Evolutionary conservation across 92 coral and sea anemone genomes (phyloP), one percentile per base, ranked within the genome.

Genomic region (Ricordea florida): DNA sequence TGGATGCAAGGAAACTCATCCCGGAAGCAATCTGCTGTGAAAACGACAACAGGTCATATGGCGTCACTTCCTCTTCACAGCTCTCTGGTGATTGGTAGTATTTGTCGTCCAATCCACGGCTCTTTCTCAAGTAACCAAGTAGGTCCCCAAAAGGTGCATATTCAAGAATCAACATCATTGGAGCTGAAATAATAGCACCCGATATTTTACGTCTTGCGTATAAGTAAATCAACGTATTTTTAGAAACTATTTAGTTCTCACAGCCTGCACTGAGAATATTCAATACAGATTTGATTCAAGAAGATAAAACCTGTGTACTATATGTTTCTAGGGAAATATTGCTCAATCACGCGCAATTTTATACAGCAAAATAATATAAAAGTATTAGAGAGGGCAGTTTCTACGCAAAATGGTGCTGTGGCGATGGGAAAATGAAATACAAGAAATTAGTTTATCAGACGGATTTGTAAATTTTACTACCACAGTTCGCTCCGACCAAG

Each of bases 1-100:
- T 33, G 20, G 80, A 53, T 6, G 82, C 85, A 16, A 85, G 53
- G 64, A 79, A 82, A 42, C 81, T 68, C 91, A 85, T 85, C 38
- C 78, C 91, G 29, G 71, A 59, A 36, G 91, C 82, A 63, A 85
- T 79, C 69, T 85, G 87, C 42, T 85, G 76, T 5, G 91, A 78
- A 52, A 85, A 85, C 14, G 79, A 64, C 46, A 79, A 62, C 17
- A 85, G 83, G 25, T 85, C 83, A 31, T 76, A 82, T 18, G 85
- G 50, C 4, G 75, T 60, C 22, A 85, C 61, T 25, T 85, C 86
- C 36, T 79, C 38, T 17, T 64, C 64, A 22, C 36, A 77, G 20
- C 58, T 13, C 57, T 85, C 84, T n/a, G 57, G 71, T 8, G 77
- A 65, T 17, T 41, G 26, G 61, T 85, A 85, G 36, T 63, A 62